phyloP scores from a whole-genome alignment of 2,888 invertebrate genomes.

The Eumerus sabulonum region DNA sequence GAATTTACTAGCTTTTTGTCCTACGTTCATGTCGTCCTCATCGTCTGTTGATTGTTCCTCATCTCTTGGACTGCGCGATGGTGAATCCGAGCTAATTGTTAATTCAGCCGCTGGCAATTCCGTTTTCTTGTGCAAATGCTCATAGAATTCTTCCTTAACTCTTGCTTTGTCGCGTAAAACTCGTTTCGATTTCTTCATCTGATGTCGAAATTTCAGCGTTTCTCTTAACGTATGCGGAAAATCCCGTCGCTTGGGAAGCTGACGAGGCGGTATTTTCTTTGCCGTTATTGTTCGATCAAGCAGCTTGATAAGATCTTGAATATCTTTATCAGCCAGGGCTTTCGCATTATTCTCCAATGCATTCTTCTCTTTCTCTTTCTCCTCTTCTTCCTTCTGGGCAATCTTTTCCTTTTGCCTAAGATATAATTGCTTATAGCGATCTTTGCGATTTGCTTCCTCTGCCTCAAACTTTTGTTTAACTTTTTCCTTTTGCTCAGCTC shows the following conservation, averaged over 20 bases:
- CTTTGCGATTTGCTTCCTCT: constrained; percentile 70
- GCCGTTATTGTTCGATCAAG: constrained; percentile 46
- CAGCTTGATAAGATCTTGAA: constrained; percentile 25
- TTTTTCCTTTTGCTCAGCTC: constrained; percentile 73
- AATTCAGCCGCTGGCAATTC: constrained; percentile 71
- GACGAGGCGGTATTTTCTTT: constrained; percentile 70
- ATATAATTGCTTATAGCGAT: constrained; percentile 74
- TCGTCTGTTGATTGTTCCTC: constrained; percentile 76
- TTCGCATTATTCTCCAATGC: constrained; percentile 23
- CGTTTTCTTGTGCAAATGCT: constrained; percentile 71
- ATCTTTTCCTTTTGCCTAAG: constrained; percentile 69
- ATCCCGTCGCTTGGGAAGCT: constrained; percentile 61
- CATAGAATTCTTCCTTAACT: constrained; percentile 72
- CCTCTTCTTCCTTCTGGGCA: constrained; percentile 26
- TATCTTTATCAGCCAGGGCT: constrained; percentile 47
- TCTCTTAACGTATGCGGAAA: constrained; percentile 76
- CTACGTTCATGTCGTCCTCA: constrained; percentile 75
- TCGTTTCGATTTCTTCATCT: constrained; percentile 73
- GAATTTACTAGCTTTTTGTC: constrained; percentile 73
- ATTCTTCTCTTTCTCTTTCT: constrained; percentile 40
- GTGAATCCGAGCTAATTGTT: constrained; percentile 71
- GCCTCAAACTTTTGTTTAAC: constrained; percentile 70
- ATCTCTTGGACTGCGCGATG: constrained; percentile 53
- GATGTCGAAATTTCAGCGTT: constrained; percentile 71
- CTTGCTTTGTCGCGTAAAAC: constrained; percentile 72